A percentile compares a stretch with the other conserved stretches of the same genome.
Conservation (phyloP, 2,888 invertebrate species). For the Deladenus siricidicola region DNA sequence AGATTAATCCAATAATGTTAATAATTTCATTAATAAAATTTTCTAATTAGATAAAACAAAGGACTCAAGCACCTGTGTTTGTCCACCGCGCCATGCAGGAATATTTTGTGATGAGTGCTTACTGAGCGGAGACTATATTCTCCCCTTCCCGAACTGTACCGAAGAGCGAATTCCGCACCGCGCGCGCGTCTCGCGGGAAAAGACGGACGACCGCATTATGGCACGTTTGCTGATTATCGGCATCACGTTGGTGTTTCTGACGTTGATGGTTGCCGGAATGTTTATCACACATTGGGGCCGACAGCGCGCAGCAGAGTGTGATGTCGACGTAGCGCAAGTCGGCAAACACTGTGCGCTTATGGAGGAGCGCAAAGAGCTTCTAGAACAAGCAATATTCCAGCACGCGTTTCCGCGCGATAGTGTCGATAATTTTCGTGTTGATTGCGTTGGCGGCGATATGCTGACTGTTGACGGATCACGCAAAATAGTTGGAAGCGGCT, state of each 20-base stretch:
- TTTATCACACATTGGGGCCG: background rate
- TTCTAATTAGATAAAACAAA: conserved; percentile 11
- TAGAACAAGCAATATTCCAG: background rate
- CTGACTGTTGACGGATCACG: background rate
- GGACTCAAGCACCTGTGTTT: conserved; percentile 30
- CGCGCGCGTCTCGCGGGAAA: conserved; percentile 22
- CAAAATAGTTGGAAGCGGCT: too few relatives aligned
- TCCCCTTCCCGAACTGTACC: conserved; percentile 32
- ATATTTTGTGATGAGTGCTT: conserved; percentile 39
- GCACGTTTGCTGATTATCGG: background rate
- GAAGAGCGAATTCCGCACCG: conserved; percentile 23
- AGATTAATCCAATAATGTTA: too few relatives aligned
- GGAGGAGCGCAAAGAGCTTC: conserved; percentile 3
- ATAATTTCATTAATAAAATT: background rate
- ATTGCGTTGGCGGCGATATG: too few relatives aligned
- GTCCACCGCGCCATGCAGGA: conserved; percentile 41
- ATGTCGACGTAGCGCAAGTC: background rate
- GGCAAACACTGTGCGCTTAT: background rate
- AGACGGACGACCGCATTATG: conserved; percentile 3
- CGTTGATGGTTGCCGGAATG: background rate
- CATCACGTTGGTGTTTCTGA: background rate
- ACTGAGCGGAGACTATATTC: conserved; percentile 19
- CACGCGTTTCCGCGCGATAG: background rate
- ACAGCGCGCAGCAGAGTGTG: background rate
- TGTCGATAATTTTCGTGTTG: too few relatives aligned